Conservation (phyloP, 2,113 vertebrate species). For the Chaetops frenatus region DNA sequence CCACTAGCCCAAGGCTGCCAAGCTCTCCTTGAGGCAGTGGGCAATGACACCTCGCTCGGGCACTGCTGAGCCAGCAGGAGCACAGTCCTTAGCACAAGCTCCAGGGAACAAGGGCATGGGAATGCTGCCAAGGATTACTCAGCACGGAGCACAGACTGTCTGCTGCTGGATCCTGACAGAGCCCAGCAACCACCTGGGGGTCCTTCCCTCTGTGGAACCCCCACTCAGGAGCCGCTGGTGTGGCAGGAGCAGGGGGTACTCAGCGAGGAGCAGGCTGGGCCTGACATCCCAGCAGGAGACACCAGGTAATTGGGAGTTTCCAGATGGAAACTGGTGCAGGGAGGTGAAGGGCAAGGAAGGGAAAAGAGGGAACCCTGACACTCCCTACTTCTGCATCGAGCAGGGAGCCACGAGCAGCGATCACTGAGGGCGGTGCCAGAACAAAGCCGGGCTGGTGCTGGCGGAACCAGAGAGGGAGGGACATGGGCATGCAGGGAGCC, state of each 20-base stretch:
- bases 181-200: not conserved
- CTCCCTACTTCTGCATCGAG: fast-evolving
- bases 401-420: fast-evolving
- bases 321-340: fast-evolving
- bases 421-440: fast-evolving
- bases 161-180: not conserved
- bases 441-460: not conserved
- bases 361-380: not conserved
- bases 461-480: not conserved
- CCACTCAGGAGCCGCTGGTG: fast-evolving
- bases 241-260: fast-evolving
- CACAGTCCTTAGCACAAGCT: not conserved
- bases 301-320: fast-evolving
- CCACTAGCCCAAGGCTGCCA: not conserved
- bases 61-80: not conserved
- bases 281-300: not conserved
- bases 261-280: not conserved
- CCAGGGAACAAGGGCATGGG: not conserved
- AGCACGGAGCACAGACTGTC: not conserved
- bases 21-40: not conserved
- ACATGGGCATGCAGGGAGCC: fast-evolving
- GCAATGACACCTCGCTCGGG: not conserved
- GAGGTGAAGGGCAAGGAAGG: not conserved
- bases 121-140: not conserved
- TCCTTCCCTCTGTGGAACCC: not conserved